Percentiles rank a stretch among this genome's conserved stretches.
These are phyloP conservation scores for Drosophila neutralis DNA, from an alignment of 2,888 invertebrate genomes.

Conservation along the genomic window DNA sequence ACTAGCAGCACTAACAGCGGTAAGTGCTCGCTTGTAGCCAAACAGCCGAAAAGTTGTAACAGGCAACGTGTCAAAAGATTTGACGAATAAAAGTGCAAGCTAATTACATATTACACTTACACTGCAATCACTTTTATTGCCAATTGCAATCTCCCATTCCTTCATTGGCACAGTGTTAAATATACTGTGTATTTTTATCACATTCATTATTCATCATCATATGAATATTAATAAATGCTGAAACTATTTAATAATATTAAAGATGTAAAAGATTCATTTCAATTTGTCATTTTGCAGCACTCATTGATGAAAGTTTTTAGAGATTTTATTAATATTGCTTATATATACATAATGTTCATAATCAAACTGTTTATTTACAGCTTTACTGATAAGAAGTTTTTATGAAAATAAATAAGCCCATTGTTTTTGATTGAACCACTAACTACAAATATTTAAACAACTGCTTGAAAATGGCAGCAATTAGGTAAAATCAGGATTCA, in stretches of 20 bases:
- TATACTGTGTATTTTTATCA: background rate
- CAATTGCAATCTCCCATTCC: background rate
- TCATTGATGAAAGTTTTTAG: background rate
- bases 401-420: background rate
- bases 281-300: background rate
- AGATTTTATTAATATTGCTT: background rate
- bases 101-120: slow-evolving; percentile 38
- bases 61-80: slow-evolving; percentile 56
- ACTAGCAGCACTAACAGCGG: slow-evolving; percentile 13
- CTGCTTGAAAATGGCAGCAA: background rate
- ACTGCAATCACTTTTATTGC: slow-evolving; percentile 17
- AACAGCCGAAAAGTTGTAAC: slow-evolving; percentile 35
- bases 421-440: too few species aligned
- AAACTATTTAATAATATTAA: background rate
- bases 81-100: slow-evolving; percentile 53
- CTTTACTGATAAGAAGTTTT: background rate
- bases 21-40: slow-evolving; percentile 18
- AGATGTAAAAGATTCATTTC: background rate
- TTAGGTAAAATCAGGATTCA: background rate
- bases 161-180: background rate
- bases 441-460: background rate
- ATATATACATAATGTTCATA: background rate
- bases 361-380: background rate
- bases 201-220: background rate
- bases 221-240: background rate